Base-by-base conservation (phyloP, 2,113 vertebrate genomes). In the Epinephelus lanceolatus region DNA sequence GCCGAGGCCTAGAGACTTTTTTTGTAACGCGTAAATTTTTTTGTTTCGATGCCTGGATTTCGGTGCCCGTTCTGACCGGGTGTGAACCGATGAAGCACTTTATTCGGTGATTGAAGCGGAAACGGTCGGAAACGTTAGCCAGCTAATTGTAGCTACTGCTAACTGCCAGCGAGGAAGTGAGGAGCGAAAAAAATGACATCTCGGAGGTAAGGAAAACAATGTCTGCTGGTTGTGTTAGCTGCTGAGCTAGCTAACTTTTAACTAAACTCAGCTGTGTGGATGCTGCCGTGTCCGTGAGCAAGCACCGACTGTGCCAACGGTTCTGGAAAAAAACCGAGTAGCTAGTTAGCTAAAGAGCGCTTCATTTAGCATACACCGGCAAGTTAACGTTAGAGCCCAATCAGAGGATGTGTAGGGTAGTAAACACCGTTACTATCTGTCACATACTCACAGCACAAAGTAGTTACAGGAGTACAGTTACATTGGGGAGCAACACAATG, bases 121-220 rank as follows among this genome's bases (percentile, higher is more conserved):
- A 78, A 89, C 91, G 77, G 65, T 80, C 75, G 78, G 72, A 63
- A 80, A 81, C 85, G 81, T 84, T 81, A 80, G 85, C 80, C 76
- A 81, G 86, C 91, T 85, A 82, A 88, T 33, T 84, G 77, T 72
- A 88, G 93, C 87, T 88, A 83, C 77, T 62, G 87, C 88, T 91
- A 92, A 86, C 76, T 87, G 89, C 89, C 87, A 87, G 90, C 90
- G 89, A 94, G 94, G 91, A 94, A 95, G 89, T 92, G 76, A 89
- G 87, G 74, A 77, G 79, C 67, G 89, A 81, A 67, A 91, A 91
- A 97, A 95, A 98, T 98, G 97, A 98, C 97, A 96, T 98, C 97
- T 94, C 96, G 97, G 96, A 97, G 97, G 97, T 97, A 94, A 96
- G 91, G 87, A 88, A 89, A 91, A 80, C 76, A 78, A 76, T 51